Conservation (phyloP, 2,888 invertebrate genomes). For the Phorcus lineatus region DNA sequence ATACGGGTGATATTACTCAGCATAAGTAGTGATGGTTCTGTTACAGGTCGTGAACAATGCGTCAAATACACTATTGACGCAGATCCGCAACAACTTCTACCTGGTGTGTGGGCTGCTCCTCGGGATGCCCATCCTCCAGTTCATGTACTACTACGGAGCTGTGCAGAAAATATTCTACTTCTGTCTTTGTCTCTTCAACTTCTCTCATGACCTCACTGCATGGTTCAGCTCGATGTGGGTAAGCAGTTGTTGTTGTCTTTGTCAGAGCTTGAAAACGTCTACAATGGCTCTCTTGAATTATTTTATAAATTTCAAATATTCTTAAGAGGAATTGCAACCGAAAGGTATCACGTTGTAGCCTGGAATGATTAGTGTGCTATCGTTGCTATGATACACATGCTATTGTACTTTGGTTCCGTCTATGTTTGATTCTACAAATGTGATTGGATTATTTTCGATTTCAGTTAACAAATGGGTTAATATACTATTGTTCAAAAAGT, state of each 20-base stretch:
- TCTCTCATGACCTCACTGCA: constrained; percentile 67
- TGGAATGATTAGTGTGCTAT: too few species aligned
- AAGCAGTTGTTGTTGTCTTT: constrained; percentile 36
- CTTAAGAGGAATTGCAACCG: too few species aligned
- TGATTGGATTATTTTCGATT: too few species aligned
- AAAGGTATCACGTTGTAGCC: too few species aligned
- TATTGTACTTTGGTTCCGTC: too few species aligned
- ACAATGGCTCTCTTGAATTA: too few species aligned
- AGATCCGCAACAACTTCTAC: constrained; percentile 83
- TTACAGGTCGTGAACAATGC: constrained; percentile 81
- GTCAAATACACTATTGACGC: constrained; percentile 85
- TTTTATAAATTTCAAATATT: too few species aligned
- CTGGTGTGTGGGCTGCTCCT: constrained; percentile 78
- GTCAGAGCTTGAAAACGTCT: background rate
- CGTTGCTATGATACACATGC: too few species aligned
- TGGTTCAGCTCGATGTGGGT: constrained; percentile 74
- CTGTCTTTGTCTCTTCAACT: constrained; percentile 52
- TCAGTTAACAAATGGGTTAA: too few species aligned
- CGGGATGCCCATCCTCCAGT: constrained; percentile 78
- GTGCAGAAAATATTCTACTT: constrained; percentile 57
- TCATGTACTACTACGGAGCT: constrained; percentile 85
- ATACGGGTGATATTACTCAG: too few species aligned
- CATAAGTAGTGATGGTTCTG: background rate
- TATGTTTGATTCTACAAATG: too few species aligned
- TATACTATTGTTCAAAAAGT: too few species aligned